Evolutionary conservation across 2,797 vertebrate species (phyloP).

Genomic region (Cottoperca gobio): DNA sequence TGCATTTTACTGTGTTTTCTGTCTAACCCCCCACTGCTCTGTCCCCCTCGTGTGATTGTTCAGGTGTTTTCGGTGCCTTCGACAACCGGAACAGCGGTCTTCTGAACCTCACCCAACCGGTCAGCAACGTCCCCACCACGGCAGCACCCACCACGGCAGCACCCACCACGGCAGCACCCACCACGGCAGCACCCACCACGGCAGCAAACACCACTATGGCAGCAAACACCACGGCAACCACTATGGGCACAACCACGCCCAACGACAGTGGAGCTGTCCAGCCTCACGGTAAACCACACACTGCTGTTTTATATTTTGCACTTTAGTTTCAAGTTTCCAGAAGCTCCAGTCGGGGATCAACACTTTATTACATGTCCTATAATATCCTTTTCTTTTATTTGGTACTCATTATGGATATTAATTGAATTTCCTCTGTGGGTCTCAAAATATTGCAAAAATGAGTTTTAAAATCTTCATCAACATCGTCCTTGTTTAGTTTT

Average conservation of each 20-base stretch:
- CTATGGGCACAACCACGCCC: background rate
- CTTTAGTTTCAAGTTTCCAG: background rate
- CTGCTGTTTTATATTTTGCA: background rate
- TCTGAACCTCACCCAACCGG: background rate
- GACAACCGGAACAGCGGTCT: rapidly evolving
- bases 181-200: too few species aligned
- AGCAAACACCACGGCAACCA: rapidly evolving
- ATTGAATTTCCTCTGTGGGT: too few species aligned
- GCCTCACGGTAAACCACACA: slow-evolving; percentile 38
- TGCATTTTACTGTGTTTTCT: background rate
- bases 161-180: rapidly evolving
- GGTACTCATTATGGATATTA: too few species aligned
- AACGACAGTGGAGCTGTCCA: background rate
- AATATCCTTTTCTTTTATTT: too few species aligned
- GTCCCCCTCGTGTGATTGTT: background rate
- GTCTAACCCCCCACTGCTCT: background rate
- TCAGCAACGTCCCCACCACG: rapidly evolving
- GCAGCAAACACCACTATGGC: background rate
- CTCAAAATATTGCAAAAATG: too few species aligned
- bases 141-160: rapidly evolving
- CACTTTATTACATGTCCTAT: too few species aligned
- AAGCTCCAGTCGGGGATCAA: background rate
- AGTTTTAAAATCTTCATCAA: too few species aligned
- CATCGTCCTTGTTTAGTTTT: too few species aligned
- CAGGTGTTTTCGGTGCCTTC: rapidly evolving